Evolutionary conservation across 2,888 invertebrate species (phyloP), one percentile per base, ranked within the genome.

Genomic region (Acholoe squamosa): DNA sequence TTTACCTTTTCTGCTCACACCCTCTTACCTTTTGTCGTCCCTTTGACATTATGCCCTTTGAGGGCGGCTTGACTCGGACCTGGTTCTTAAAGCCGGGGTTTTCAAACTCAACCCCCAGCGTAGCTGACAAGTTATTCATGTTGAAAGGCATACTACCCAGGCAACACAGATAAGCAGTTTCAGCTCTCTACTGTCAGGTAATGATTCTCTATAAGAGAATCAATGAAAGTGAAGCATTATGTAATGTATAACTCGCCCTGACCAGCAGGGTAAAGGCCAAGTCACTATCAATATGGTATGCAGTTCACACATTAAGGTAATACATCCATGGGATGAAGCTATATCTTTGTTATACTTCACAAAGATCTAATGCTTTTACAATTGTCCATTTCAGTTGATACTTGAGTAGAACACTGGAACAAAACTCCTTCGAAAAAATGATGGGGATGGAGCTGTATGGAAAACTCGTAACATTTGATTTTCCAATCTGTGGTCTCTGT

Each of bases 81-180:
- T 28, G 52, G 25, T 56, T 52, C 12, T 7, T 7, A 22, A 33
- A 77, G 33, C 86, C 86, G 25, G 86, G 86, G 19, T 25, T 22
- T n/a, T 86, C 54, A 19, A 28, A 22, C 86, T 86, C 86, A 25
- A 54, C 28, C n/a, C 86, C 86, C 28, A 86, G 52, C 12, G 86
- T 86, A 1, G 86, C 25, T 31, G 86, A 86, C 33, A 86, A 1
- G 54, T 52, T 86, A 33, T 86, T 54, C 86, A 86, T 86, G 14
- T 12, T 86, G 86, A 54, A 86, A 54, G 86, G 86, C 86, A 86
- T 86, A 34, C 33, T 43, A 33, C 34, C 43, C 43, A 14, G 61
- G n/a, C 61, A 61, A 3, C 71, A 71, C 71, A 28, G n/a, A 0
- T 28, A 5, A 7, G 28, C 28, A 71, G 25, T 28, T 71, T 28